Evolutionary conservation across 2,888 invertebrate genomes (phyloP), one percentile per base, ranked within the genome.

Genomic region (Limnephilus auricula): DNA sequence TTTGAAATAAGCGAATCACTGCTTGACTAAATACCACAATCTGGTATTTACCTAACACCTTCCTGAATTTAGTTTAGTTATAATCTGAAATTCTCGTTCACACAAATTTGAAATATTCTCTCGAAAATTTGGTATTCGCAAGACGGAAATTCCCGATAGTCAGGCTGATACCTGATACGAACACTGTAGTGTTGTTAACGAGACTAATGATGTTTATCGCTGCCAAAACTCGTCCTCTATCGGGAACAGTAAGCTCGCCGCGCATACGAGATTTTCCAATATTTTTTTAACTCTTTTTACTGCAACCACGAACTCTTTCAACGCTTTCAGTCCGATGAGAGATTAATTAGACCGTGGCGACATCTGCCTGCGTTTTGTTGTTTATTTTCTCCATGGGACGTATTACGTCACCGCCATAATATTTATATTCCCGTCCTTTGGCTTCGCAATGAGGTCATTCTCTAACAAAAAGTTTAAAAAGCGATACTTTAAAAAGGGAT

Each of bases 311-410:
- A 34, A 34, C 83, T 25, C 37, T 34, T 83, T 83, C 83, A 32
- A 34, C 65, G 32, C 37, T 83, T 10, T 6, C 83, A 37, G 83
- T 34, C 32, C 34, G 83, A 32, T 86, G 86, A 86, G 30, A 37
- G 34, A 82, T 50, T 45, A 86, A 86, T 86, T 45, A 50, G 86
- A 65, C 86, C 86, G 31, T 31, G 50, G 87, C 65, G 87, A 88
- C 87, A 88, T 88, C 78, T 88, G 87, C 87, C 65, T 65, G 65
- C 34, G 34, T 88, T 34, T 88, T 79, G 78, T 65, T n/a, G 32
- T 79, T 88, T 31, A 31, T 79, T 65, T 88, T 88, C n/a, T 88
- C 78, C 78, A 13, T 37, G n/a, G 18, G 78, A 32, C 18, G 9
- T 25, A 88, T 88, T 34, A 25, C 87, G 87, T 88, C 78, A 88